These are phyloP conservation scores for Tipula unca DNA, from an alignment of 2,888 invertebrate species.

Conservation along the genomic window DNA sequence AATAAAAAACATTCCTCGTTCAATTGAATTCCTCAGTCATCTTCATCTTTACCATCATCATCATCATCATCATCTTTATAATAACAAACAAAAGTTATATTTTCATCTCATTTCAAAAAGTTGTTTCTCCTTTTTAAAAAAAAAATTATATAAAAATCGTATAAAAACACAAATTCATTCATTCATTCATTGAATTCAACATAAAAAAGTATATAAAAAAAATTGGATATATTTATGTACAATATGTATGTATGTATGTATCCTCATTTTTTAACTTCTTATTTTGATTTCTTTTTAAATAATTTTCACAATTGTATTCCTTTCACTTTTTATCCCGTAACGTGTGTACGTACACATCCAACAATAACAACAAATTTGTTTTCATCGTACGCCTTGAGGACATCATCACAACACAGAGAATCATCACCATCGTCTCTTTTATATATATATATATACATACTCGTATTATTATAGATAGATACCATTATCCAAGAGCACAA, in stretches of 20 bases:
- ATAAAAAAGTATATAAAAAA: background rate
- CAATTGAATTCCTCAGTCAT: conserved; percentile 3
- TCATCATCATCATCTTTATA: background rate
- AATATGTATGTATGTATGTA: background rate
- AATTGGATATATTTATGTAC: background rate
- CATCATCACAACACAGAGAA: background rate
- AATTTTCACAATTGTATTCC: background rate
- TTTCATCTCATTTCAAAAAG: background rate
- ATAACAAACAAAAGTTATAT: background rate
- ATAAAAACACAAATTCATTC: conserved; percentile 1
- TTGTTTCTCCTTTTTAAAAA: background rate
- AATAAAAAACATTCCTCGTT: conserved; percentile 1
- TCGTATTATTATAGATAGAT: background rate
- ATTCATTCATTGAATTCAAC: conserved; percentile 8
- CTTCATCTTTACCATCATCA: background rate
- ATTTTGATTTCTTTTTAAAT: conserved; percentile 1
- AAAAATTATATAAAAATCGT: background rate
- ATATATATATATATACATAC: background rate
- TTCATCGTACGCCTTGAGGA: background rate
- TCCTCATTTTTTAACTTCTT: background rate
- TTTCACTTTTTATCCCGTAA: background rate
- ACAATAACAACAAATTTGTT: background rate
- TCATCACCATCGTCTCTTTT: background rate
- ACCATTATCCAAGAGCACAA: background rate
- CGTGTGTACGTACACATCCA: background rate